Evolutionary conservation across 1,140 invertebrate species (phyloP), one percentile per base, ranked within the genome.

Genomic region (Sarcophaga bullata): DNA sequence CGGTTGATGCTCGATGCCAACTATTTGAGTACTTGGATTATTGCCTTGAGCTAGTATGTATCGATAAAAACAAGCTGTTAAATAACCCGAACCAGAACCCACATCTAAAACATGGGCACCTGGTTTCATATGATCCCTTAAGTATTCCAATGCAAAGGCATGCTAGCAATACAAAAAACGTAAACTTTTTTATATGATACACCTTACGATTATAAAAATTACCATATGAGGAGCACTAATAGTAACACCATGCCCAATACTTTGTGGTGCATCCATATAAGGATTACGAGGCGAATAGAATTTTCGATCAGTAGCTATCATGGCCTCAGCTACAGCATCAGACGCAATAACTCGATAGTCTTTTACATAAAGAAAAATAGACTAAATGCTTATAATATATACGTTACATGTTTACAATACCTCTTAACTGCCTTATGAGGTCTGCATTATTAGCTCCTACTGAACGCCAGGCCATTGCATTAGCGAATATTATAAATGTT

Each of bases 211-310:
- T 73, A 49, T 17, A 49, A 78, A 47, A 81, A 84, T 91, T 92
- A 98, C 97, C 98, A 99, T 99, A 91, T 99, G 98, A 75, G 98
- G 98, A 81, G 98, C 98, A 93, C 96, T 98, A 81, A 99, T 99
- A 1, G 98, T 99, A 6, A 97, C 98, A 62, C 95, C 95, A 90
- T 93, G 97, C 62, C 96, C 96, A 86, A 97, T 97, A 52, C 93
- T 92, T 91, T 97, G 97, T 0, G 98, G 98, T 52, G 96, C 93
- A 91, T 99, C 98, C 87, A 95, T 93, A 86, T 98, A 99, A 2
- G 97, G 94, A 82, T 89, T 89, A 10, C 88, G 84, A 4, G 88
- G 85, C 5, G 84, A 91, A 95, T 94, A 87, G 85, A 96, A 92
- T 84, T 93, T 95, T 87, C 98, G 92, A 90, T 99, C 98, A 17